A percentile compares a stretch with the other conserved stretches of the same genome.
These are phyloP conservation scores for Aythya baeri DNA, from an alignment of 2,113 vertebrate genomes.

Conservation along the genomic window DNA sequence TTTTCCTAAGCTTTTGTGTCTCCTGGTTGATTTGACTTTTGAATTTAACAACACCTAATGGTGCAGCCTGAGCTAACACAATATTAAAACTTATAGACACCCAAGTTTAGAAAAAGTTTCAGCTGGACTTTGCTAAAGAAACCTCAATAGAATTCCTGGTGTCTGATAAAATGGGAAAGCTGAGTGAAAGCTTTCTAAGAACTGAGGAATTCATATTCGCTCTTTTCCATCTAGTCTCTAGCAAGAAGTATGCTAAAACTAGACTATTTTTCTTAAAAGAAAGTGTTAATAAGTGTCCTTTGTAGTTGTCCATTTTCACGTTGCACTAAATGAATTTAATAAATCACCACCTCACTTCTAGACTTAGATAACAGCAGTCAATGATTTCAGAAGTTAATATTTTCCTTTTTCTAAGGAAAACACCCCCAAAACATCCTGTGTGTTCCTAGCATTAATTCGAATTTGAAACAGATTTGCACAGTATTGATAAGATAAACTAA, in stretches of 20 bases:
- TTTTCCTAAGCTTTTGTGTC: background rate
- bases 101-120: background rate
- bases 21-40: background rate
- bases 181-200: background rate
- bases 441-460: background rate
- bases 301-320: background rate
- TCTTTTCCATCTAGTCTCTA: background rate
- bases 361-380: background rate
- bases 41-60: background rate
- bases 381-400: background rate
- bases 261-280: background rate
- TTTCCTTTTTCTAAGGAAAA: background rate
- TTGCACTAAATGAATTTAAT: background rate
- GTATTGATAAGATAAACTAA: background rate
- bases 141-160: background rate
- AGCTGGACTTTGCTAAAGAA: background rate
- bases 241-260: background rate
- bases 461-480: background rate
- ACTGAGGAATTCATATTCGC: background rate
- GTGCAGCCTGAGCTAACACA: background rate
- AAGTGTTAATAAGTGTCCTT: background rate
- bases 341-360: background rate
- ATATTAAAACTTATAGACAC: background rate
- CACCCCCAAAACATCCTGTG: accelerated
- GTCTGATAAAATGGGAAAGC: background rate